Base-by-base conservation (phyloP, 2,113 vertebrate genomes). In the Circaetus gallicus region DNA sequence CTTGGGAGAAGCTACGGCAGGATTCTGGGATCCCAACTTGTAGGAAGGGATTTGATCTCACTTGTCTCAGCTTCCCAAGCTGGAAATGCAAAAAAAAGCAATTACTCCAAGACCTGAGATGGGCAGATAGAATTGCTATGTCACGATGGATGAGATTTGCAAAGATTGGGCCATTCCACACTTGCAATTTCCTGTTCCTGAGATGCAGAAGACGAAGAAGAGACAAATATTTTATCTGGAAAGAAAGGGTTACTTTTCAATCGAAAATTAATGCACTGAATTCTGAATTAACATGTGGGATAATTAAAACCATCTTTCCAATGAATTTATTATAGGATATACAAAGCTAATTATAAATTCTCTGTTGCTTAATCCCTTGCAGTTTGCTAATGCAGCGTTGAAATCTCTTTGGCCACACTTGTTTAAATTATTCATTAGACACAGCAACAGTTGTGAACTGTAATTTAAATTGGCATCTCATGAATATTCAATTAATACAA, bases 381-480 rank as follows among this genome's bases (percentile, higher is more conserved):
- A 97, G 98, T 98, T 97, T 98, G 98, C 98, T 98, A 98, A 98
- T 98, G 97, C 91, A 90, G 98, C 97, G 96, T 97, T 98, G 98
- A 98, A 98, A 98, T 98, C 98, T 98, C 98, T 98, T 98, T 98
- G 98, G 98, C 98, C 98, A 98, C 97, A 98, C 98, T 98, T 95
- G 74, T 98, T 98, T 98, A 98, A 98, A 98, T 98, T 98, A 98
- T 98, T 98, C 98, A 98, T 97, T 97, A 97, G 98, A 97, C 98
- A 96, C 90, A 95, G 98, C 98, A 98, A 98, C 98, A 98, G 98
- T 98, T 98, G 98, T 98, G 98, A 98, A 98, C 98, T 98, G 98
- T 98, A 98, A 98, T 98, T 98, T 98, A 98, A 98, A 98, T 98
- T 97, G 98, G 97, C 98, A 97, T 97, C 97, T 98, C 98, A 98